Conservation (phyloP, 2,113 vertebrate species). For the Natator depressus region DNA sequence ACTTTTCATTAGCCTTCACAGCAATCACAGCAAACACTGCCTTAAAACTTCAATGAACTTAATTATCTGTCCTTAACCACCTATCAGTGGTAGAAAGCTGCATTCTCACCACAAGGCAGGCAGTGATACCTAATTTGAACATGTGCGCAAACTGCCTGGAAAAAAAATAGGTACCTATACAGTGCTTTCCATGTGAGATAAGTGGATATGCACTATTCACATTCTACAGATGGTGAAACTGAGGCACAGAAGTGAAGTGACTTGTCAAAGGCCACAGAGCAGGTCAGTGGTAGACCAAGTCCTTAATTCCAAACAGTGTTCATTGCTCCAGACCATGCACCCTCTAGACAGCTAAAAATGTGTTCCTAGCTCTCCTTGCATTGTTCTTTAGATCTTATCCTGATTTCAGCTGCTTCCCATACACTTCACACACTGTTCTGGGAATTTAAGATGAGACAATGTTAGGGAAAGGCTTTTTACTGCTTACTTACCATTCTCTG, state of each 20-base stretch:
- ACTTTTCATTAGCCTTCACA: neutral
- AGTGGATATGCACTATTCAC: too few species aligned
- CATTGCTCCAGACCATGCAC: neutral
- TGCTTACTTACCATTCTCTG: neutral
- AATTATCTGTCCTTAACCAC: neutral
- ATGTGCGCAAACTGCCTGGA: neutral
- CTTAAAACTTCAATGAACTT: neutral
- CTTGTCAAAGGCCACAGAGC: neutral
- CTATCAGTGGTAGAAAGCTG: neutral
- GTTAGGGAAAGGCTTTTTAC: neutral
- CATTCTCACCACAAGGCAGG: neutral
- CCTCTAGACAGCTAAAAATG: constrained; percentile 34
- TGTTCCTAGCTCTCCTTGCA: constrained; percentile 35
- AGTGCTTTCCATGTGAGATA: neutral
- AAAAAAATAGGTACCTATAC: rapidly evolving
- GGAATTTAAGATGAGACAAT: constrained; percentile 38
- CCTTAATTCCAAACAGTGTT: neutral
- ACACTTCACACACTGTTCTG: constrained; percentile 24
- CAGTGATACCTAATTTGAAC: neutral
- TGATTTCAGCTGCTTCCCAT: constrained; percentile 10
- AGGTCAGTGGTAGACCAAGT: neutral
- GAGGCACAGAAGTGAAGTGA: neutral
- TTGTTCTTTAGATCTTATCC: constrained; percentile 29
- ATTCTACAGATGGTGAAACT: neutral
- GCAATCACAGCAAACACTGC: neutral